phyloP scores from a whole-genome alignment of 2,113 vertebrate genomes.

The Blennius ocellaris region DNA sequence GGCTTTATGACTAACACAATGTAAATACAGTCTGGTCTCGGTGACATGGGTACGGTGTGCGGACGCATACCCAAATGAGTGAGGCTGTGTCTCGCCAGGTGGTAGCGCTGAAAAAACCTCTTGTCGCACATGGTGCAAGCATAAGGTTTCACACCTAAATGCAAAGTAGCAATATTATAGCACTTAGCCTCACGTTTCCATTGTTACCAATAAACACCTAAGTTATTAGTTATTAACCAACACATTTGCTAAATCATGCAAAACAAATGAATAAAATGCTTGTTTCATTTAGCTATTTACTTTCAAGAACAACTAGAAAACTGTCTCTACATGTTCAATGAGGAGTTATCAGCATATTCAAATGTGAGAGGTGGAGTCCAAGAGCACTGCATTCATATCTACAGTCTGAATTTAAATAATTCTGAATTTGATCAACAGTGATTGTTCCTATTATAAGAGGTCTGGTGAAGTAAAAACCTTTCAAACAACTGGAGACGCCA shows the following conservation, averaged over 20 bases:
- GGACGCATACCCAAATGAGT: constrained; percentile 92
- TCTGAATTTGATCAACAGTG: no score
- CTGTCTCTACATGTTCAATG: no score
- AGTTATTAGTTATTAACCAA: constrained; percentile 79
- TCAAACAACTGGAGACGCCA: no score
- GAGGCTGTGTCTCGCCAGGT: constrained; percentile 94
- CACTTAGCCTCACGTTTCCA: constrained; percentile 55
- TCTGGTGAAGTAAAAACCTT: no score
- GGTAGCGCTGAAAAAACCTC: constrained; percentile 97
- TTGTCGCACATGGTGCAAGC: constrained; percentile 94
- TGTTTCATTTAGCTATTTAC: no score
- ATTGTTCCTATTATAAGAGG: no score
- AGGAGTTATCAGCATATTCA: no score
- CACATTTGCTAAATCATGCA: constrained; percentile 74
- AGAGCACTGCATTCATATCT: no score
- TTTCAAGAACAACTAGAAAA: no score
- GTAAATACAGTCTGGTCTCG: constrained; percentile 52
- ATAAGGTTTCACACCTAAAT: constrained; percentile 93
- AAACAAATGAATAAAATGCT: background rate
- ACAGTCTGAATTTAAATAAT: no score
- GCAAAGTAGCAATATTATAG: constrained; percentile 76
- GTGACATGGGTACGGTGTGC: constrained; percentile 74
- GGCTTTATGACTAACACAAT: constrained; percentile 19
- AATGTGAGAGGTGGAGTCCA: no score
- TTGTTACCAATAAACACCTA: background rate